Percentiles rank a stretch among this genome's conserved stretches.
phyloP scores from a whole-genome alignment of 92 coral and sea anemone species.

The Epizoanthus illoricatus region DNA sequence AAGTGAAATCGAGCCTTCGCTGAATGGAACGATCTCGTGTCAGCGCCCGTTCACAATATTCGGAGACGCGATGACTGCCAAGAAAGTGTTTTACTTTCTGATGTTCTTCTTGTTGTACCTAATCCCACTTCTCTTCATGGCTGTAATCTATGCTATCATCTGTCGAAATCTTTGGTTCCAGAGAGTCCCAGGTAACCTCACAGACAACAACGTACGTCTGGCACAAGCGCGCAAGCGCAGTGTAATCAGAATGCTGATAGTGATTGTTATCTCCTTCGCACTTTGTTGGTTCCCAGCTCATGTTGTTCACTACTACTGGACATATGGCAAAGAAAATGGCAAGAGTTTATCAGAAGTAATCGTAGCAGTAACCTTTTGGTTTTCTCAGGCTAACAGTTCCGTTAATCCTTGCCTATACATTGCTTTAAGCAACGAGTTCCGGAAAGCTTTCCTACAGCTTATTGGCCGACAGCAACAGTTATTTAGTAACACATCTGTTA shows the following conservation, averaged over 20 bases:
- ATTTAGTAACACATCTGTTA: neutral
- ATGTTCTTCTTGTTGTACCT: slow-evolving; percentile 13
- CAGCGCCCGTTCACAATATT: slow-evolving; percentile 12
- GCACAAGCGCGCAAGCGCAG: slow-evolving; percentile 29
- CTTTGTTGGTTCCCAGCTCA: slow-evolving; percentile 37
- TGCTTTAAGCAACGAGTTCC: slow-evolving; percentile 27
- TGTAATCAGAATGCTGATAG: slow-evolving; percentile 28
- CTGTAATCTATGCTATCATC: slow-evolving; percentile 10
- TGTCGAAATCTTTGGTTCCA: slow-evolving; percentile 30
- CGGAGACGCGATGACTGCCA: neutral
- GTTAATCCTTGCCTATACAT: slow-evolving; percentile 31
- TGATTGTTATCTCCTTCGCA: slow-evolving; percentile 20
- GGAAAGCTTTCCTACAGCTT: slow-evolving; percentile 15
- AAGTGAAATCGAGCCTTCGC: neutral
- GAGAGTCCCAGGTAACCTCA: slow-evolving; percentile 21
- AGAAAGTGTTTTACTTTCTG: slow-evolving; percentile 12
- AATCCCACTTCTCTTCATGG: slow-evolving; percentile 26
- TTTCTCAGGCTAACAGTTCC: slow-evolving; percentile 25
- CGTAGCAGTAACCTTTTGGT: neutral
- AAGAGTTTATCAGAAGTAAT: neutral
- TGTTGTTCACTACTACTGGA: slow-evolving; percentile 23
- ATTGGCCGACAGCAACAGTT: neutral
- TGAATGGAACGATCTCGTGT: neutral
- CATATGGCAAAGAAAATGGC: neutral
- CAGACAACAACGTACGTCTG: slow-evolving; percentile 11